Evolutionary conservation across 2,888 invertebrate species (phyloP), one percentile per base, ranked within the genome.

Genomic region (Ecliptopera silaceata): DNA sequence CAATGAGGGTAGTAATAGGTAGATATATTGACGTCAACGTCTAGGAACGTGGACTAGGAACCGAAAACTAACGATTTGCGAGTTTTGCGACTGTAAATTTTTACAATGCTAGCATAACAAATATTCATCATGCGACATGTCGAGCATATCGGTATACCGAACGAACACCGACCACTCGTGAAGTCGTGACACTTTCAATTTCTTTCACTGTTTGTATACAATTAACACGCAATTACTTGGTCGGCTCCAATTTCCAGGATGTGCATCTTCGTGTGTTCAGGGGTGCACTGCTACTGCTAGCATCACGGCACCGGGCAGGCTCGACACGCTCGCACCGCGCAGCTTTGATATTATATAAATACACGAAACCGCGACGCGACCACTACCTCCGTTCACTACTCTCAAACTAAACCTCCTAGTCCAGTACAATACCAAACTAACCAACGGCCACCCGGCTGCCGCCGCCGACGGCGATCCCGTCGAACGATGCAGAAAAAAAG

Each of bases 211-310:
- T 73, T 71, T 69, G 59, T 69, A 68, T 65, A 72, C 63, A 73
- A 72, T 69, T 71, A 68, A 62, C 56, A 70, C 61, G 67, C 50
- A 61, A 65, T 88, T 91, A 91, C 91, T 82, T 91, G 91, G 62
- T 91, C 92, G 57, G 88, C 87, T 73, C 91, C 91, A 60, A 92
- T 84, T 70, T 92, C 91, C 77, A 92, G 79, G 74, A 91, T 88
- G 68, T 91, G 92, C 92, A 92, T 91, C 65, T 79, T 84, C 66
- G 61, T 64, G 62, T 70, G 62, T 69, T 79, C 75, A 80, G 71
- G 64, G 64, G 62, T 58, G 67, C 61, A 66, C 71, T 79, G 75
- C 63, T 79, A 70, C 77, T 79, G 75, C 63, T 79, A 70, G 77
- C 85, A 82, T 82, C 76, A 77, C 82, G 74, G 58, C 64, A 61